Percentiles rank a stretch among this genome's conserved stretches.
Conservation (phyloP, 2,888 invertebrate species). For the Rotaria macrura region DNA sequence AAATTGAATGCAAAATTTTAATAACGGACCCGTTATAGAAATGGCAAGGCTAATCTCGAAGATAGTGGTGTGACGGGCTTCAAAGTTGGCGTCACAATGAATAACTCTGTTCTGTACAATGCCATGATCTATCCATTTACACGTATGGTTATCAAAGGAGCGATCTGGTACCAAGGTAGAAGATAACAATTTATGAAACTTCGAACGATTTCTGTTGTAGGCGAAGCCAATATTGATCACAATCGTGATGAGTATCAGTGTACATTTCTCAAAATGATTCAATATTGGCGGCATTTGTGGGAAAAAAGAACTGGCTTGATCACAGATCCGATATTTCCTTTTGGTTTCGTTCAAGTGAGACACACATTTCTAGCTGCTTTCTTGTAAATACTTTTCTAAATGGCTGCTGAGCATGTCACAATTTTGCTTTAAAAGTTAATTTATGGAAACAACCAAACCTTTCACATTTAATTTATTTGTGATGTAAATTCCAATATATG, state of each 20-base stretch:
- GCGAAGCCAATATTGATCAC: conserved; percentile 38
- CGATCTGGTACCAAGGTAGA: conserved; percentile 45
- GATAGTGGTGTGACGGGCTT: no score
- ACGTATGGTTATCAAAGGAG: conserved; percentile 42
- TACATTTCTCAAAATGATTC: conserved; percentile 42
- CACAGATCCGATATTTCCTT: conserved; percentile 39
- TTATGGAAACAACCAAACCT: no score
- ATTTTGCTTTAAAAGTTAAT: no score
- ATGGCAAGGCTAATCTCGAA: background rate
- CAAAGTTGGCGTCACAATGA: background rate
- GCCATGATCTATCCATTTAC: conserved; percentile 45
- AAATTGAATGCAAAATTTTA: no score
- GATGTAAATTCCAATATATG: no score
- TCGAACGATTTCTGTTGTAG: conserved; percentile 32
- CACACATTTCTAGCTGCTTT: background rate
- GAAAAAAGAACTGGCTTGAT: conserved; percentile 35
- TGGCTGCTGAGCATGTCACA: no score
- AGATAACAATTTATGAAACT: background rate
- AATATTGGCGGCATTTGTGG: conserved; percentile 41
- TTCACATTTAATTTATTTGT: no score
- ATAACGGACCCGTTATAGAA: no score
- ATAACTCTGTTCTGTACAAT: conserved; percentile 40
- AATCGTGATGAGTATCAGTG: conserved; percentile 39
- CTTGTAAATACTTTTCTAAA: background rate
- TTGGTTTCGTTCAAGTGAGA: conserved; percentile 45